Conservation (phyloP, 2,113 vertebrate species). For the Heterotilapia buettikoferi region DNA sequence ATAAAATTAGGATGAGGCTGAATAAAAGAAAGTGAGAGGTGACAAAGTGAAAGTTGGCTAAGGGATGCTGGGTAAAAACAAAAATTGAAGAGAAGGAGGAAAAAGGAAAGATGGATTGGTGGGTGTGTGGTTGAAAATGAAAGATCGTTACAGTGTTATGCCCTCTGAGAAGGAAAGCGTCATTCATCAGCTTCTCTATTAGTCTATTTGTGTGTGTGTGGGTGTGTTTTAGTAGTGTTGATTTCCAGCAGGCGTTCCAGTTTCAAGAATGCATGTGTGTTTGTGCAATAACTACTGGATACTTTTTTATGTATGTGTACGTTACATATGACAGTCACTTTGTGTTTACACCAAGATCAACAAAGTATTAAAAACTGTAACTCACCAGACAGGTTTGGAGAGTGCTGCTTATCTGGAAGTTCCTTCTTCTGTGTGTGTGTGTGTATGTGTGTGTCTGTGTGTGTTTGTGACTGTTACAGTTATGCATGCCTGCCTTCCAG, state of each 20-base stretch:
- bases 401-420: not conserved
- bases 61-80: not conserved
- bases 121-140: not conserved
- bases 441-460: too few relatives aligned
- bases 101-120: not conserved
- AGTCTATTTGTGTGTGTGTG: constrained; percentile 2
- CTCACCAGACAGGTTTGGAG: not conserved
- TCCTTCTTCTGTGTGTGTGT: not conserved
- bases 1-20: not conserved
- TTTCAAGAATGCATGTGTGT: not conserved
- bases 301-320: not conserved
- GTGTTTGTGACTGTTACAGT: not conserved
- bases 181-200: constrained; percentile 20
- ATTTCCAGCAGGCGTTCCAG: not conserved
- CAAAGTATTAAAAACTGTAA: not conserved
- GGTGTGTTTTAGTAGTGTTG: not conserved
- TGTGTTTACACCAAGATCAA: not conserved
- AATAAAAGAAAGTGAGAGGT: not conserved
- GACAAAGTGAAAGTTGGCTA: not conserved
- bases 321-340: not conserved
- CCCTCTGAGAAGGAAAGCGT: constrained; percentile 12
- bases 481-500: too few relatives aligned
- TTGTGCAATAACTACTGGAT: not conserved
- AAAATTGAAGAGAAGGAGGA: not conserved
- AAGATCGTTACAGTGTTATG: not conserved